Conservation (phyloP, 2,888 invertebrate genomes). For the Drosophila kuntzei region DNA sequence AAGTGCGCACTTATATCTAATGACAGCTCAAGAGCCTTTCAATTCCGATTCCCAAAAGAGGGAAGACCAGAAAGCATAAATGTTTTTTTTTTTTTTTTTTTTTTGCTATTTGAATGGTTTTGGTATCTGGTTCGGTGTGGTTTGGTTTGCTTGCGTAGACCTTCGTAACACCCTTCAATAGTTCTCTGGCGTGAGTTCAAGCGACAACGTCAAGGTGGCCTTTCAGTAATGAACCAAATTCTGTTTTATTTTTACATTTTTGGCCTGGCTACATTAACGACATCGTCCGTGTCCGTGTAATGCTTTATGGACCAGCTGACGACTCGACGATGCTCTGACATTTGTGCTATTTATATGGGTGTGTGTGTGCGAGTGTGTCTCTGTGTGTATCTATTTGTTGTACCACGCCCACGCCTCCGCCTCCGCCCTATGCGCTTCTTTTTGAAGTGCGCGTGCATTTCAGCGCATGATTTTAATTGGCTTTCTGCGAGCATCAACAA, state of each 20-base stretch:
- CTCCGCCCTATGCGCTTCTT: slow-evolving; percentile 24
- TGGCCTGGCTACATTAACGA: slow-evolving; percentile 62
- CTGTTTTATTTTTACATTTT: slow-evolving; percentile 69
- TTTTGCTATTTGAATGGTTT: neutral
- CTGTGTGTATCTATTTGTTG: slow-evolving; percentile 16
- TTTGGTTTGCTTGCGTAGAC: slow-evolving; percentile 33
- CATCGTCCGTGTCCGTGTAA: slow-evolving; percentile 24
- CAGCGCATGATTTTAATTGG: slow-evolving; percentile 74
- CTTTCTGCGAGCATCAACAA: slow-evolving; percentile 63
- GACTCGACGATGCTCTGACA: slow-evolving; percentile 46
- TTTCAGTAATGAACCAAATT: slow-evolving; percentile 78
- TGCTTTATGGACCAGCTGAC: slow-evolving; percentile 73
- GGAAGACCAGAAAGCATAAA: neutral
- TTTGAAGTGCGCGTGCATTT: slow-evolving; percentile 69
- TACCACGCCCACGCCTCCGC: slow-evolving; percentile 22
- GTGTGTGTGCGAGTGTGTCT: slow-evolving; percentile 20
- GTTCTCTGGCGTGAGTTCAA: slow-evolving; percentile 76
- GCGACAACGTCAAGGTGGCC: slow-evolving; percentile 77
- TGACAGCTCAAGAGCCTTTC: slow-evolving; percentile 34
- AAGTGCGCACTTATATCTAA: slow-evolving; percentile 44
- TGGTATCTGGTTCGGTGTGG: neutral
- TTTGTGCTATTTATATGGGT: slow-evolving; percentile 29
- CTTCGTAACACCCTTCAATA: slow-evolving; percentile 74
- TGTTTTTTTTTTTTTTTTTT: no score
- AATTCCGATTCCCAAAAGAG: neutral